Evolutionary conservation across 2,797 vertebrate species (phyloP).

Genomic region (Enoplosus armatus): DNA sequence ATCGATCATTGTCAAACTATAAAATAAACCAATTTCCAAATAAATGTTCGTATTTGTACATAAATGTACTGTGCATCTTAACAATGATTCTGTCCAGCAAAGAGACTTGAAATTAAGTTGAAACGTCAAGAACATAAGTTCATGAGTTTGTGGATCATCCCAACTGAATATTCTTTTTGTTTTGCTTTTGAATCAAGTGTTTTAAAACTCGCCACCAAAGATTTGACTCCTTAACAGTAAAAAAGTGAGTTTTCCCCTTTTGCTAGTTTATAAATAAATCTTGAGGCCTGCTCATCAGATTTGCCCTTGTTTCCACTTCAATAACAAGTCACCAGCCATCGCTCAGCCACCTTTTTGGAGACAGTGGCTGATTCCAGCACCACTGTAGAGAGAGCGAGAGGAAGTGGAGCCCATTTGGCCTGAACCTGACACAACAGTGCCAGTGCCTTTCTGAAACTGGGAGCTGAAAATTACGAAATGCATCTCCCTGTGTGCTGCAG

Average conservation of each 20-base stretch:
- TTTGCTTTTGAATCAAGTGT: not conserved
- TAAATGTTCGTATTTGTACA: not conserved
- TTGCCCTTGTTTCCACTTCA: constrained; percentile 42
- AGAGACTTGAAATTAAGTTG: not conserved
- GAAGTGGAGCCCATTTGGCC: constrained; percentile 71
- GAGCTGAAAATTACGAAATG: constrained; percentile 68
- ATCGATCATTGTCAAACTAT: not conserved
- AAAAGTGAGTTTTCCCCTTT: not conserved
- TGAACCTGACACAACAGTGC: constrained; percentile 49
- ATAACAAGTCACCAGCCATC: constrained; percentile 45
- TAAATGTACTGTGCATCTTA: not conserved
- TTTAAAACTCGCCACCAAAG: not conserved
- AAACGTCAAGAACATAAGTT: not conserved
- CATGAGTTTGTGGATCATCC: not conserved
- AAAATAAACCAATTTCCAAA: not conserved
- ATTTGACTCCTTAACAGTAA: not conserved
- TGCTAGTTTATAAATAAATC: constrained; percentile 37
- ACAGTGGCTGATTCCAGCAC: constrained; percentile 55
- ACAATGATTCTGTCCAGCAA: not conserved
- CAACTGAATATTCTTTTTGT: not conserved
- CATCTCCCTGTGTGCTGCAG: constrained; percentile 72
- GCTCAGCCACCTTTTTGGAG: constrained; percentile 32
- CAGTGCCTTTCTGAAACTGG: constrained; percentile 60
- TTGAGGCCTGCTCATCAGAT: constrained; percentile 17
- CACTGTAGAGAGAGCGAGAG: constrained; percentile 48